These are phyloP conservation scores for Burhinus oedicnemus DNA, from an alignment of 2,113 vertebrate genomes.

Conservation along the genomic window DNA sequence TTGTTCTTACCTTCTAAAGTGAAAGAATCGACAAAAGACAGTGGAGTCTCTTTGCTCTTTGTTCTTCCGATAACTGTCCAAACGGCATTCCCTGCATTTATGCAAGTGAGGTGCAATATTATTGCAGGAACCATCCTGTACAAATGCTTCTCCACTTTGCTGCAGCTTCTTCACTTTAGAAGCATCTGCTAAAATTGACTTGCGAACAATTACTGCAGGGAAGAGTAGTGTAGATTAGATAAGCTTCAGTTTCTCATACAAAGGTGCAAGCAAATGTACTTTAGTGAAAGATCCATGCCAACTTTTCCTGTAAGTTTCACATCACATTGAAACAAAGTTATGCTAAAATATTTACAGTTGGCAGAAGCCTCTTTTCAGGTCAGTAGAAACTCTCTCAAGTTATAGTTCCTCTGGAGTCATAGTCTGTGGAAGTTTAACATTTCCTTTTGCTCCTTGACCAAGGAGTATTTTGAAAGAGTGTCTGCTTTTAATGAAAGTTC, in stretches of 20 bases:
- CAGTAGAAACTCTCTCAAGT: neutral
- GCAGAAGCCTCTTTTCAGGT: neutral
- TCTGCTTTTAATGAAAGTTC: neutral
- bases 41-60: conserved; percentile 80
- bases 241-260: fast-evolving
- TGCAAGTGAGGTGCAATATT: conserved; percentile 78
- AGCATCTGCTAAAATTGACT: conserved; percentile 76
- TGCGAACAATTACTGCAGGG: conserved; percentile 64
- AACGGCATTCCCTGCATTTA: conserved; percentile 80
- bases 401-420: neutral
- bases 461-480: neutral
- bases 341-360: neutral
- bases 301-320: neutral
- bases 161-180: conserved; percentile 78
- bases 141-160: conserved; percentile 78
- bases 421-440: neutral
- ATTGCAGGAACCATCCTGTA: conserved; percentile 82
- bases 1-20: conserved; percentile 76
- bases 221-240: neutral
- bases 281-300: fast-evolving
- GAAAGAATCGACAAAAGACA: conserved; percentile 84
- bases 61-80: conserved; percentile 80
- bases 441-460: neutral
- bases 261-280: neutral
- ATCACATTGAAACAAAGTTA: neutral